phyloP scores from a whole-genome alignment of 2,113 vertebrate genomes.

The Oncorhynchus kisutch region DNA sequence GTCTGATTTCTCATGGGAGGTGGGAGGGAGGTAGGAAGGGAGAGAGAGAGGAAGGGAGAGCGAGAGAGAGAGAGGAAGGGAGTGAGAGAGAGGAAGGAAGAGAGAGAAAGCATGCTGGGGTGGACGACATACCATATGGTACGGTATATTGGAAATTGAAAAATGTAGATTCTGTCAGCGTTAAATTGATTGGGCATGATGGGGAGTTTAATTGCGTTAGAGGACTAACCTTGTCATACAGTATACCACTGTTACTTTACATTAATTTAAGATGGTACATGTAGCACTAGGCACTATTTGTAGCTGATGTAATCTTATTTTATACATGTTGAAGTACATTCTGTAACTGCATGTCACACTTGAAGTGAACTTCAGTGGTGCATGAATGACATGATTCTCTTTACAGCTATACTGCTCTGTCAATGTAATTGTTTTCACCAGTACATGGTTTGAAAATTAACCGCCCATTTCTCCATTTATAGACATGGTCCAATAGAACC shows the following conservation, averaged over 20 bases:
- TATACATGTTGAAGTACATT: neutral
- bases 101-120: too few species aligned
- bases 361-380: neutral
- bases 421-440: neutral
- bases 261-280: too few species aligned
- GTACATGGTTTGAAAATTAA: neutral
- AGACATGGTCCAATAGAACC: neutral
- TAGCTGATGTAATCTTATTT: too few species aligned
- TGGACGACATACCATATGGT: neutral
- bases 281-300: too few species aligned
- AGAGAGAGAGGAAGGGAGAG: too few species aligned
- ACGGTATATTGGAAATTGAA: neutral
- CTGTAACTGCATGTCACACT: neutral
- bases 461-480: neutral
- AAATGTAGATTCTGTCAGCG: neutral
- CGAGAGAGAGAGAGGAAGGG: too few species aligned
- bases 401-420: neutral
- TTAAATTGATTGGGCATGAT: neutral
- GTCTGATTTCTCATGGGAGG: constrained; percentile 24
- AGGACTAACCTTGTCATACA: too few species aligned
- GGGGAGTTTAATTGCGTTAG: neutral
- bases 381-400: neutral
- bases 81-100: neutral
- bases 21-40: neutral
- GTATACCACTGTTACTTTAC: too few species aligned